Percentiles rank a stretch among this genome's conserved stretches.
Conservation (phyloP, 1,140 invertebrate genomes). For the Bombus superbus region DNA sequence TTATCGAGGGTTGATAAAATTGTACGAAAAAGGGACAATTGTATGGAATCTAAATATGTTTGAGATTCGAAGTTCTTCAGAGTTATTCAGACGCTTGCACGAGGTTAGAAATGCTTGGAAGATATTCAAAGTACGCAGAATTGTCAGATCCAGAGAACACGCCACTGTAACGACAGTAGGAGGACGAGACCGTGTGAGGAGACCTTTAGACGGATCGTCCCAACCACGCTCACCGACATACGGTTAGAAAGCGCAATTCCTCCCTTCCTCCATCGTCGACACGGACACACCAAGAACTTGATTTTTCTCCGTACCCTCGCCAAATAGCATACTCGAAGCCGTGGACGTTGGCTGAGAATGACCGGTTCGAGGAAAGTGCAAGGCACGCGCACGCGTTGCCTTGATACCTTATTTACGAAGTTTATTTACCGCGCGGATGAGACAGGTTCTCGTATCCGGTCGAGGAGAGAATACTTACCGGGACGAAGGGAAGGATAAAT, state of each 20-base stretch:
- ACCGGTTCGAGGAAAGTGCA: not conserved
- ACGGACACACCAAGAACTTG: not conserved
- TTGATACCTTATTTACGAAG: slow-evolving; percentile 6
- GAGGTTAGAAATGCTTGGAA: not conserved
- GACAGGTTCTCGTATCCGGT: not conserved
- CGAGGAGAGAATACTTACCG: not conserved
- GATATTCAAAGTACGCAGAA: not conserved
- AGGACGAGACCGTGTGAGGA: not conserved
- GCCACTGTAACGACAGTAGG: not conserved
- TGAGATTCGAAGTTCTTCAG: no score
- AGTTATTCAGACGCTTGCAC: not conserved
- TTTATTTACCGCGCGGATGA: not conserved
- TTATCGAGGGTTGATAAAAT: not conserved
- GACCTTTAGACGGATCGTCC: slow-evolving; percentile 56
- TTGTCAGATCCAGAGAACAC: not conserved
- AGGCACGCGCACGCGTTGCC: not conserved
- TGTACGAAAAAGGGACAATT: not conserved
- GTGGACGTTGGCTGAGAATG: not conserved
- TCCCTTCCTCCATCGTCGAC: not conserved
- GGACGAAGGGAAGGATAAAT: slow-evolving; percentile 20
- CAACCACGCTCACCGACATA: slow-evolving; percentile 62
- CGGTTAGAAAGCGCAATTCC: slow-evolving; percentile 65
- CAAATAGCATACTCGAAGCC: not conserved
- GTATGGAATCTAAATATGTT: not conserved
- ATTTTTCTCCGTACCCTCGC: not conserved